Evolutionary conservation across 1,140 invertebrate genomes (phyloP).

Genomic region (Plectrocnemia conspersa): DNA sequence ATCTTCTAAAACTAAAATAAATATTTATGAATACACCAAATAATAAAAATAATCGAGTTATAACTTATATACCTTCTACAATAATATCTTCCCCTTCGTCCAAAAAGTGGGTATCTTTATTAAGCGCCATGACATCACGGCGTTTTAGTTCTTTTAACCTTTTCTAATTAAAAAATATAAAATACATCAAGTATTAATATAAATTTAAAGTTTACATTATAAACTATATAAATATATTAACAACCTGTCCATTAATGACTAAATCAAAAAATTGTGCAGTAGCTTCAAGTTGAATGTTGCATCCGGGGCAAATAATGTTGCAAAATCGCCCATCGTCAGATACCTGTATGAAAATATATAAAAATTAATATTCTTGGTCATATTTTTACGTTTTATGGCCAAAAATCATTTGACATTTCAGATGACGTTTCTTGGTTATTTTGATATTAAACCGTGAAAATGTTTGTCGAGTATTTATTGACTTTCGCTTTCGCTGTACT

Average conservation of each 20-base stretch:
- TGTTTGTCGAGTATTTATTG: too few relatives aligned
- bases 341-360: constrained; percentile 49
- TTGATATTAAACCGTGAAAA: too few relatives aligned
- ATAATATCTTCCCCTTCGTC: constrained; percentile 7
- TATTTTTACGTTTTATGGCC: too few relatives aligned
- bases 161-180: constrained; percentile 40
- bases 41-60: background rate
- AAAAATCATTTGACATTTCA: too few relatives aligned
- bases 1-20: constrained; percentile 30
- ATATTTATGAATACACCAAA: constrained; percentile 6
- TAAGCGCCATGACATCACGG: constrained; percentile 4
- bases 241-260: constrained; percentile 61
- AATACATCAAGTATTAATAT: constrained; percentile 9
- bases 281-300: constrained; percentile 67
- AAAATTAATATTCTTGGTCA: too few relatives aligned
- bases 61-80: constrained; percentile 12
- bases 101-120: background rate
- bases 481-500: too few relatives aligned
- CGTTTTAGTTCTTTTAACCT: constrained; percentile 38
- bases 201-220: constrained; percentile 7
- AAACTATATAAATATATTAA: constrained; percentile 11
- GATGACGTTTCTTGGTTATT: too few relatives aligned
- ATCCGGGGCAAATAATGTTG: constrained; percentile 66
- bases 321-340: constrained; percentile 63
- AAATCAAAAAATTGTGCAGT: constrained; percentile 67